Evolutionary conservation across 2,888 invertebrate genomes (phyloP).

Genomic region (Drosophila fungiperda): DNA sequence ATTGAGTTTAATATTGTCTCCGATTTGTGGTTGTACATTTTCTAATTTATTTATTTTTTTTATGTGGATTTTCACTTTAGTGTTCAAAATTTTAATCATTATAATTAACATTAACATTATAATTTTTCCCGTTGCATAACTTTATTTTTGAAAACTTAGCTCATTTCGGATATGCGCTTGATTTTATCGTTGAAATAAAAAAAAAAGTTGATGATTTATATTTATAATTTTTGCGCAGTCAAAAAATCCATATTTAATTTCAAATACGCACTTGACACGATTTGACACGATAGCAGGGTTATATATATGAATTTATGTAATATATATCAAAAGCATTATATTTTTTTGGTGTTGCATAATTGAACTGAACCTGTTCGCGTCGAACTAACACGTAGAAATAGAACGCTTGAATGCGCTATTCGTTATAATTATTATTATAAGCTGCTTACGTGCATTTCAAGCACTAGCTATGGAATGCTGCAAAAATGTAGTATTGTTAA

Average conservation of each 20-base stretch:
- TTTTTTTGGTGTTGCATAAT: slow-evolving; percentile 40
- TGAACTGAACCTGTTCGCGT: slow-evolving; percentile 17
- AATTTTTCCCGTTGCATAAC: neutral
- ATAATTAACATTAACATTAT: neutral
- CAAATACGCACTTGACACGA: neutral
- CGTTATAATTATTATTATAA: neutral
- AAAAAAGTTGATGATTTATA: neutral
- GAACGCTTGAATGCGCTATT: slow-evolving; percentile 36
- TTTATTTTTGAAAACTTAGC: neutral
- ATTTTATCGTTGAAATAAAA: neutral
- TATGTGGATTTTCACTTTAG: neutral
- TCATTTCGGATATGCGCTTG: neutral
- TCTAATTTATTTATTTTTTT: neutral
- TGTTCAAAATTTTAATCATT: neutral
- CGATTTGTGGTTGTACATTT: neutral
- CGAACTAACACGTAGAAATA: slow-evolving; percentile 50
- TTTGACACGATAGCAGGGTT: neutral
- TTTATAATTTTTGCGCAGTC: neutral
- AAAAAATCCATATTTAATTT: neutral
- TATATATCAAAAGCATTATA: neutral
- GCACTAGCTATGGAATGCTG: neutral
- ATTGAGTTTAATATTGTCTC: neutral
- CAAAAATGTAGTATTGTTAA: neutral
- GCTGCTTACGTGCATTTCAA: slow-evolving; percentile 10
- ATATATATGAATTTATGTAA: neutral